Conservation (phyloP, 37 sponge, comb jelly and placozoan species). For the Ianthella basta region DNA sequence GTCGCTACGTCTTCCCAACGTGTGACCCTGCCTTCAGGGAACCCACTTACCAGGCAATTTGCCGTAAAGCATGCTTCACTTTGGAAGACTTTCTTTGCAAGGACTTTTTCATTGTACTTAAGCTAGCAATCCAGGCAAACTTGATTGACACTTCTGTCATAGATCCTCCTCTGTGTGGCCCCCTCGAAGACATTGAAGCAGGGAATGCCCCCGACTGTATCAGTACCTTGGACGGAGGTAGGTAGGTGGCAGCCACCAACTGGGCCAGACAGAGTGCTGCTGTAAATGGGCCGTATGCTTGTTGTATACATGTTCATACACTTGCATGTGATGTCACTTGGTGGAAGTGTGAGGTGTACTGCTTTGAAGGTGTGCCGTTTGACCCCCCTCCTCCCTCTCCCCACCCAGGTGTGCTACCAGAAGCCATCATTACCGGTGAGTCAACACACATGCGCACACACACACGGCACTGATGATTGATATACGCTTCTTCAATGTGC, state of each 20-base stretch:
- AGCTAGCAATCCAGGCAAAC: background rate
- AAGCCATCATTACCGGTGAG: too few relatives aligned
- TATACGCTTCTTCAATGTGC: too few relatives aligned
- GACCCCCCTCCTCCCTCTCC: too few relatives aligned
- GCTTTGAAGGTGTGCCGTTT: too few relatives aligned
- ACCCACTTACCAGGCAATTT: constrained; percentile 62
- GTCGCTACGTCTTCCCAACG: constrained; percentile 64
- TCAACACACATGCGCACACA: too few relatives aligned
- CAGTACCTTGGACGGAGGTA: constrained; percentile 56
- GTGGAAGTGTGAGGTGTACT: too few relatives aligned
- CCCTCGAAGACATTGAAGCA: constrained; percentile 37
- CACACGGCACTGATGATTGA: too few relatives aligned
- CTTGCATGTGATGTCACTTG: too few relatives aligned
- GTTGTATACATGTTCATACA: too few relatives aligned
- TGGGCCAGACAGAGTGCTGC: too few relatives aligned
- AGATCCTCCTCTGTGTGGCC: constrained; percentile 48
- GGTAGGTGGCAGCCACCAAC: background rate
- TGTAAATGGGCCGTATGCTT: too few relatives aligned
- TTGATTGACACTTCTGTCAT: constrained; percentile 27
- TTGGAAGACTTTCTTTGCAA: constrained; percentile 47
- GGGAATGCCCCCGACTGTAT: constrained; percentile 71
- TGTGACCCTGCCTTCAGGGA: constrained; percentile 62
- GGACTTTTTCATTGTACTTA: constrained; percentile 33
- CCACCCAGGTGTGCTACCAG: too few relatives aligned
- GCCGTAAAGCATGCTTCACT: constrained; percentile 52